These are phyloP conservation scores for Serranus cabrilla DNA, from an alignment of 2,797 vertebrate species.

Conservation along the genomic window DNA sequence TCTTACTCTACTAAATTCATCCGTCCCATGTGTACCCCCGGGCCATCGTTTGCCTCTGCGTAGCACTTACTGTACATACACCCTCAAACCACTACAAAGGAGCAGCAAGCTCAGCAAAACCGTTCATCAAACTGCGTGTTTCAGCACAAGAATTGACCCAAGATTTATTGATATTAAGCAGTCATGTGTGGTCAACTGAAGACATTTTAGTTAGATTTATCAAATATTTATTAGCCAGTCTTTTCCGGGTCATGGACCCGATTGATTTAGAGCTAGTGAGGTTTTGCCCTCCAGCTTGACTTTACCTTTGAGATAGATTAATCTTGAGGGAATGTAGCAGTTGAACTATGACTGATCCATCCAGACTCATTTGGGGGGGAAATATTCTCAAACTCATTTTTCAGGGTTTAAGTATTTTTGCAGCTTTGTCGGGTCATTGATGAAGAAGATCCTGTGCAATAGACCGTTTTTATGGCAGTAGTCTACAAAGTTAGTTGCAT, in stretches of 20 bases:
- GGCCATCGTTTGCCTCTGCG: conserved; percentile 24
- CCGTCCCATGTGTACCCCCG: conserved; percentile 8
- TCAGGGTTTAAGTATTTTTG: conserved; percentile 31
- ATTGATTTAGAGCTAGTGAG: conserved; percentile 44
- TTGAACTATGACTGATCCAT: conserved; percentile 46
- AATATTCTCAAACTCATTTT: conserved; percentile 30
- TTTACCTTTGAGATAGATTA: conserved; percentile 43
- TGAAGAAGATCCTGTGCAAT: conserved; percentile 27
- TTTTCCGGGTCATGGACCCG: conserved; percentile 19
- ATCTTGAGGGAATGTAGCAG: conserved; percentile 13
- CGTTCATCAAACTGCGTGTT: conserved; percentile 42
- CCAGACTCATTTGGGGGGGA: conserved; percentile 9
- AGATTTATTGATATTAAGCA: conserved; percentile 57
- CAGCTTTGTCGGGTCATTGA: conserved; percentile 38
- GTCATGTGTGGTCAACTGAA: conserved; percentile 33
- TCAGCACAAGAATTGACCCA: conserved; percentile 26
- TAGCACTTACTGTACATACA: conserved; percentile 11
- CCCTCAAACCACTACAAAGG: conserved; percentile 27
- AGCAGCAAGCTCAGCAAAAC: conserved; percentile 59
- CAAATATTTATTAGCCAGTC: conserved; percentile 39
- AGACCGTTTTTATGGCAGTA: conserved; percentile 43
- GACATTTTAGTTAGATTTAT: conserved; percentile 42
- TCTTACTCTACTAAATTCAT: conserved; percentile 34
- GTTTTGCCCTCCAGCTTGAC: conserved; percentile 40
- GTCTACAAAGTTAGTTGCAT: conserved; percentile 33